Conservation (phyloP, 2,113 vertebrate genomes). For the Notarius lentiginosus region DNA sequence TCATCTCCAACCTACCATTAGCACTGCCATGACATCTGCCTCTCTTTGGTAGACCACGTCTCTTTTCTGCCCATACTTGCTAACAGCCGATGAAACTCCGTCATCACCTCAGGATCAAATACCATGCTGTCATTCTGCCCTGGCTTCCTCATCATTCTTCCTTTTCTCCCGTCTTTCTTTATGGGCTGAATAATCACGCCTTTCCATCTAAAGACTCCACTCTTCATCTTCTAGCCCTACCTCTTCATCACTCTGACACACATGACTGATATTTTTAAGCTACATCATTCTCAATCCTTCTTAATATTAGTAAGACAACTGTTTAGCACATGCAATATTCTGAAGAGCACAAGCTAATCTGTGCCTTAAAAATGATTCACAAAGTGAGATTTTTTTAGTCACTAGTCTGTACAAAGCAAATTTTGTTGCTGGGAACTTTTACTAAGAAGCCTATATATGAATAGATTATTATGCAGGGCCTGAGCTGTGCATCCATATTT, state of each 20-base stretch:
- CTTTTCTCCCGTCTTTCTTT: conserved; percentile 31
- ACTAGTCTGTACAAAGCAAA: conserved; percentile 15
- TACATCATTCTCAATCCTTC: not conserved
- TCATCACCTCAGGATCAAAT: conserved; percentile 51
- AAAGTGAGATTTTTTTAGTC: not conserved
- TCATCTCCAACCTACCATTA: conserved; percentile 41
- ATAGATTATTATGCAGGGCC: conserved; percentile 3
- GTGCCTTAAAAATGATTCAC: conserved; percentile 61
- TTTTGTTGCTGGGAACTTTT: not conserved
- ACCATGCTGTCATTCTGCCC: conserved; percentile 47
- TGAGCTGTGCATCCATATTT: not conserved
- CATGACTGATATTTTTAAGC: not conserved
- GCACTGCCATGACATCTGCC: conserved; percentile 44
- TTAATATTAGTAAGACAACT: not conserved
- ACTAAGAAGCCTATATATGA: not conserved
- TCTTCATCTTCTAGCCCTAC: conserved; percentile 60
- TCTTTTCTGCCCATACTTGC: conserved; percentile 55
- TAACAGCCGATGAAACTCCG: conserved; percentile 55
- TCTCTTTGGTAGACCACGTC: conserved; percentile 44
- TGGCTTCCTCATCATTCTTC: conserved; percentile 36
- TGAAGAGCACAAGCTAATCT: conserved; percentile 40
- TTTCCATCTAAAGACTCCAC: conserved; percentile 53
- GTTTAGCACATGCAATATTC: not conserved
- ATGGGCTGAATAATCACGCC: conserved; percentile 47
- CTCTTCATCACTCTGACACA: conserved; percentile 57